Evolutionary conservation across 53 echinoderm and acorn worm genomes (phyloP), one percentile per base, ranked within the genome.

Genomic region (Mesocentrotus franciscanus): DNA sequence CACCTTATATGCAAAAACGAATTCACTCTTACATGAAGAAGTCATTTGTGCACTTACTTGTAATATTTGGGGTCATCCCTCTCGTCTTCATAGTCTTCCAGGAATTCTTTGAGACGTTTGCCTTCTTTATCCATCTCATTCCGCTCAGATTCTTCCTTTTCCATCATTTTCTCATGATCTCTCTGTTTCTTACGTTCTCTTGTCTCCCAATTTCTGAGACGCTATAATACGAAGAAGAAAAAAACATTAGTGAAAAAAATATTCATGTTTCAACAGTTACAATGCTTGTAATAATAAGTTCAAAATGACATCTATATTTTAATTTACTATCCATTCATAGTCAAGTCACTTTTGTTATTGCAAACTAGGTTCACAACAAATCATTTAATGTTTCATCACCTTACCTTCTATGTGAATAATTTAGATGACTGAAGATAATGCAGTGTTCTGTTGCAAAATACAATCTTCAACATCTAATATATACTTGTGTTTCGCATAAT

Each of bases 1-100:
- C 33, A 32, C 3, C 27, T 33, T 76, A 81, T 20, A 35, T 39
- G 81, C 81, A 79, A 79, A 79, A 5, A 79, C 16, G 35, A 36
- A 81, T 42, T 39, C 42, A 72, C 72, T 81, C 9, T 42, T 18
- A 29, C 12, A 81, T 2, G 42, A 36, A 81, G 29, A 16, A 42
- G 20, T 39, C 10, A 81, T 81, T 8, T 6, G 36, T 8, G 20
- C 35, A 85, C 98, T 97, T 95, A 99, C 99, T 97, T 99, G 96
- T 99, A 99, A 75, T 98, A 99, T 61, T 99, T 98, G 74, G 98
- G 98, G 78, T 99, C 99, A 71, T 99, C 98, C 90, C 97, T 96
- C 75, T 99, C 99, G 83, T 99, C 99, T 56, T 99, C 99, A 34
- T 98, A 99, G 58, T 99, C 99, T 75, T 99, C 99, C 60, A 99